Conservation (phyloP, 2,113 vertebrate genomes). For the Elanoides forficatus region DNA sequence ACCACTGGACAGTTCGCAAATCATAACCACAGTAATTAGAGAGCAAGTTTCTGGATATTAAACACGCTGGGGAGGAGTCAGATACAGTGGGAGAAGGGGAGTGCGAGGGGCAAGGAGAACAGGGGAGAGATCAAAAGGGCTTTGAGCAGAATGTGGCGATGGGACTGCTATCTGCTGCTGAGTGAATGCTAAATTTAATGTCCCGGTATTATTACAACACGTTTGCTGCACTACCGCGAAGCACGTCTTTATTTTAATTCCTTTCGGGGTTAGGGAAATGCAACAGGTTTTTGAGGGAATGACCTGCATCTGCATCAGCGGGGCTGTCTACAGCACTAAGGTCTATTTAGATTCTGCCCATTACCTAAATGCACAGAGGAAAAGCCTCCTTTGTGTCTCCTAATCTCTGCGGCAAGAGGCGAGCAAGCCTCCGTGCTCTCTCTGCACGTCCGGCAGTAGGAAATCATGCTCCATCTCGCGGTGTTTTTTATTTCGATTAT, state of each 20-base stretch:
- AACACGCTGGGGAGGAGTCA: neutral
- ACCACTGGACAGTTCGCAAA: constrained; percentile 61
- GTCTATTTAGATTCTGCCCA: neutral
- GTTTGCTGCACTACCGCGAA: neutral
- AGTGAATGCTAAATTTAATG: neutral
- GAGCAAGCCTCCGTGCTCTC: neutral
- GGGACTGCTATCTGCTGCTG: neutral
- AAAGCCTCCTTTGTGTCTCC: neutral
- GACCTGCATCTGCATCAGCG: neutral
- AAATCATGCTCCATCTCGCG: neutral
- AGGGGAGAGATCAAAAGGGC: neutral
- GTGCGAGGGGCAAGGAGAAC: neutral
- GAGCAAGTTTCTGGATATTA: constrained; percentile 21
- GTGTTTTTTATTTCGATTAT: neutral
- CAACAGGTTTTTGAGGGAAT: neutral
- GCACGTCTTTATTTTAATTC: neutral
- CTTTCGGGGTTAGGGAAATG: neutral
- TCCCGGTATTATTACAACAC: neutral
- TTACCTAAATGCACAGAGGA: neutral
- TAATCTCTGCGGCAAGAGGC: neutral
- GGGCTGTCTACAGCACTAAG: neutral
- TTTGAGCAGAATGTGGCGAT: neutral
- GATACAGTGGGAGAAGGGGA: accelerated
- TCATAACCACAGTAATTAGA: constrained; percentile 65
- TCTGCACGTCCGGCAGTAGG: neutral